These are phyloP conservation scores for Microcebus lehilahytsara DNA, from an alignment of 2,113 vertebrate genomes.

Conservation along the genomic window DNA sequence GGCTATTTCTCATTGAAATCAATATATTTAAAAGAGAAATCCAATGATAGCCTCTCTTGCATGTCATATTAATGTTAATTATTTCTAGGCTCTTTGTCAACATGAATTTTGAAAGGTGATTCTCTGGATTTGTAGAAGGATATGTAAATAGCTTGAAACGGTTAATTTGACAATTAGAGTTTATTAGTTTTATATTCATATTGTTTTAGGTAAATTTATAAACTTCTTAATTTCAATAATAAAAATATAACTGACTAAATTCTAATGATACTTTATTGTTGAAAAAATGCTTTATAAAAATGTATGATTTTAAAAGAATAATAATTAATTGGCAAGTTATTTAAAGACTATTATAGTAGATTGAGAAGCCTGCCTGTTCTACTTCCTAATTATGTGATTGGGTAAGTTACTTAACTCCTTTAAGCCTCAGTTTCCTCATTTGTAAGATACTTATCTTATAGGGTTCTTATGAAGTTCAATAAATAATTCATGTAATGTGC, in stretches of 20 bases:
- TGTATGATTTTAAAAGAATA: constrained; percentile 27
- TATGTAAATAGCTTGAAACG: background rate
- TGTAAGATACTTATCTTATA: background rate
- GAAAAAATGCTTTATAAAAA: background rate
- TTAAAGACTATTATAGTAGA: background rate
- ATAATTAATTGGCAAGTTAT: background rate
- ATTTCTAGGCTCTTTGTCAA: background rate
- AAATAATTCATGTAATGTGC: background rate
- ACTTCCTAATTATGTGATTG: constrained; percentile 10
- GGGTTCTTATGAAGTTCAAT: background rate
- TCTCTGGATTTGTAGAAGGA: background rate
- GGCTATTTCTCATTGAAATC: too few species aligned
- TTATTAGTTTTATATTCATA: background rate
- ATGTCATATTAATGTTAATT: constrained; percentile 1
- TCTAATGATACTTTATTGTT: background rate
- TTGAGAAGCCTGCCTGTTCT: background rate
- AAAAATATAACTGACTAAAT: constrained; percentile 1
- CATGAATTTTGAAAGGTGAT: background rate
- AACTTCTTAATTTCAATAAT: background rate
- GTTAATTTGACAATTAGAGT: background rate
- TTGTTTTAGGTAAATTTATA: constrained; percentile 6
- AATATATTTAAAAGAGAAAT: background rate
- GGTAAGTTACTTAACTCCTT: background rate
- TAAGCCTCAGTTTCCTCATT: background rate
- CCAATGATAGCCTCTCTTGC: background rate